Percentiles rank a stretch among this genome's conserved stretches.
Evolutionary conservation across 2,797 vertebrate species (phyloP).

Genomic region (Martes flavigula): DNA sequence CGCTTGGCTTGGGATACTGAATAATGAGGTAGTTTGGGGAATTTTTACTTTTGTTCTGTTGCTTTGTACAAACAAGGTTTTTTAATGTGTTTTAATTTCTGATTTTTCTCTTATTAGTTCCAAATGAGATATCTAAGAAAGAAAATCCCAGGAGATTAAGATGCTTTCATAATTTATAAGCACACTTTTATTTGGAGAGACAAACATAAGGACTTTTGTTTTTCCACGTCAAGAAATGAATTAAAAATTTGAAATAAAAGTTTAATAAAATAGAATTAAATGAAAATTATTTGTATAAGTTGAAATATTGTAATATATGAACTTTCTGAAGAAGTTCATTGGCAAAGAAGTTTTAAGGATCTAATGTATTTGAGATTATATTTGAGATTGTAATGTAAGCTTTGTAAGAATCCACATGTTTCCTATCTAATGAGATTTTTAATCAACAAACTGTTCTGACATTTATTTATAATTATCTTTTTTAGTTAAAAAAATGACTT

Average conservation of each 20-base stretch:
- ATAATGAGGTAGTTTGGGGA: not conserved
- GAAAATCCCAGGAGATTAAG: conserved; percentile 15
- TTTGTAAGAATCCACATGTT: conserved; percentile 67
- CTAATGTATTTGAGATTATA: conserved; percentile 38
- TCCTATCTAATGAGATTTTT: conserved; percentile 66
- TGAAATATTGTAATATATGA: not conserved
- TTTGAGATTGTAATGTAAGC: conserved; percentile 42
- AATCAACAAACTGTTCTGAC: conserved; percentile 65
- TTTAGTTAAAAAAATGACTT: conserved; percentile 58
- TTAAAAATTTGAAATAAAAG: conserved; percentile 18
- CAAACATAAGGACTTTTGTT: not conserved
- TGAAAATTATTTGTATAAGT: conserved; percentile 27
- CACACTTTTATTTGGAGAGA: not conserved
- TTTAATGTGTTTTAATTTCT: conserved; percentile 28
- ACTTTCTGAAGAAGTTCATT: conserved; percentile 51
- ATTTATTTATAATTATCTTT: conserved; percentile 73
- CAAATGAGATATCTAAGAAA: conserved; percentile 19
- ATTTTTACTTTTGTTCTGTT: not conserved
- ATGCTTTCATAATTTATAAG: conserved; percentile 4
- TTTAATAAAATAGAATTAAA: not conserved
- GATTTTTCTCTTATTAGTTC: conserved; percentile 16
- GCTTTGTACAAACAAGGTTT: not conserved
- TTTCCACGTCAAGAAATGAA: conserved; percentile 3
- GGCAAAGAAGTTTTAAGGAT: conserved; percentile 46
- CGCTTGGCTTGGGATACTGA: conserved; percentile 17